A percentile compares a stretch with the other conserved stretches of the same genome.
Conservation (phyloP, 92 coral and sea anemone genomes). For the Zoanthus sansibaricus region DNA sequence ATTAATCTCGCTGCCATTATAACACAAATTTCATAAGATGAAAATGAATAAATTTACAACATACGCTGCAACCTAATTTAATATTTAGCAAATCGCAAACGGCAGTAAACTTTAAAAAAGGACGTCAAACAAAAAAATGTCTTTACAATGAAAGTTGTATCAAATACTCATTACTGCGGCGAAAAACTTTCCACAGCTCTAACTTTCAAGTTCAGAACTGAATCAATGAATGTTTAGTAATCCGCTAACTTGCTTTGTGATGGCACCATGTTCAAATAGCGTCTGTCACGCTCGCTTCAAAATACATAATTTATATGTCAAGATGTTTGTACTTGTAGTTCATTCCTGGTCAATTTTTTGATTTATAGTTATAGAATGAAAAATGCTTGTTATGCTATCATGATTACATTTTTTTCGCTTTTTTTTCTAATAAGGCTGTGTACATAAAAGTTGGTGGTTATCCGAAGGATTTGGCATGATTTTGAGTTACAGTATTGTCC, state of each 20-base stretch:
- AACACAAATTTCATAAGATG: not conserved
- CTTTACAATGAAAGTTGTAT: no score
- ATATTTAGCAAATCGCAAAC: not conserved
- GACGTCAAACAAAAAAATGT: not conserved
- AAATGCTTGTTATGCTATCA: conserved; percentile 1
- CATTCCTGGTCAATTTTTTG: not conserved
- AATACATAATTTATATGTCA: conserved; percentile 31
- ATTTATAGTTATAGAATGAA: not conserved
- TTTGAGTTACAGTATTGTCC: not conserved
- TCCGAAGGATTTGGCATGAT: not conserved
- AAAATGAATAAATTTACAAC: not conserved
- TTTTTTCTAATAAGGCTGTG: not conserved
- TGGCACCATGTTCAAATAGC: not conserved
- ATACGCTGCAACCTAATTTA: not conserved
- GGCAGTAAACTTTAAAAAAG: not conserved
- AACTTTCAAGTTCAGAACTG: no score
- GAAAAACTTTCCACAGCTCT: no score
- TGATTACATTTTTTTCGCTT: not conserved
- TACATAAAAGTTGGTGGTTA: not conserved
- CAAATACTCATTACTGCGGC: no score
- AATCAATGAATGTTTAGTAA: not conserved
- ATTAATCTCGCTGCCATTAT: not conserved
- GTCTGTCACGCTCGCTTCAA: conserved; percentile 17
- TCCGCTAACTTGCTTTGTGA: not conserved
- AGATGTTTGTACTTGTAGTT: not conserved